These are phyloP conservation scores for Polydrusus cervinus DNA, from an alignment of 2,888 invertebrate species.

Conservation along the genomic window DNA sequence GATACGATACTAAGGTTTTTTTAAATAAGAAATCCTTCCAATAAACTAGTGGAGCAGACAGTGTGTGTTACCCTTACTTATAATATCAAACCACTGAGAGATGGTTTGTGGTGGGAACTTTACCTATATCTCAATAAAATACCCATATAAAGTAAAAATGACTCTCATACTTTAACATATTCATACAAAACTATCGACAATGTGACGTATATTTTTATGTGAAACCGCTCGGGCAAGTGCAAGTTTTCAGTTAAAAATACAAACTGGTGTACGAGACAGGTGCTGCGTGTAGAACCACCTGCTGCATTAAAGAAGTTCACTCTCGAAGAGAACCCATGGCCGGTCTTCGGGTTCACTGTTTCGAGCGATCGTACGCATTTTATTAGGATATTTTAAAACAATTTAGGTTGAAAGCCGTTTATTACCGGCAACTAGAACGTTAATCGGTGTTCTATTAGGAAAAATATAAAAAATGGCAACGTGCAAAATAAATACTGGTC, in stretches of 20 bases:
- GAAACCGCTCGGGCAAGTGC: slow-evolving; percentile 60
- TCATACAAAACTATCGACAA: slow-evolving; percentile 37
- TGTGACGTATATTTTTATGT: slow-evolving; percentile 46
- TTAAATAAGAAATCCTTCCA: too few relatives aligned
- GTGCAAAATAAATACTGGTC: too few relatives aligned
- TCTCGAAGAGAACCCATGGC: slow-evolving; percentile 44
- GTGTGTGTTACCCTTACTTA: too few relatives aligned
- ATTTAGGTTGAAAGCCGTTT: too few relatives aligned
- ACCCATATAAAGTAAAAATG: neutral
- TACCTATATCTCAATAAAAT: too few relatives aligned
- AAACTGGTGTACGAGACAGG: slow-evolving; percentile 67
- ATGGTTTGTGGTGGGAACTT: too few relatives aligned
- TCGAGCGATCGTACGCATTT: neutral
- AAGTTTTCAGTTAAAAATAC: slow-evolving; percentile 65
- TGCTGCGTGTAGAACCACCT: slow-evolving; percentile 61
- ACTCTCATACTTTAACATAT: slow-evolving; percentile 10
- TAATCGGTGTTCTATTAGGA: too few relatives aligned
- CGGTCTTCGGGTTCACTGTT: slow-evolving; percentile 23
- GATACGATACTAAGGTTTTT: too few relatives aligned
- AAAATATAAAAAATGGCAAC: too few relatives aligned
- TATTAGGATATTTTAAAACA: neutral
- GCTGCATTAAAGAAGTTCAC: slow-evolving; percentile 55
- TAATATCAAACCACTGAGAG: too few relatives aligned
- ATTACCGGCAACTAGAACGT: too few relatives aligned
- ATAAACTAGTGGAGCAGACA: too few relatives aligned